These are phyloP conservation scores for Mareca strepera DNA, from an alignment of 2,797 vertebrate species.

Conservation along the genomic window DNA sequence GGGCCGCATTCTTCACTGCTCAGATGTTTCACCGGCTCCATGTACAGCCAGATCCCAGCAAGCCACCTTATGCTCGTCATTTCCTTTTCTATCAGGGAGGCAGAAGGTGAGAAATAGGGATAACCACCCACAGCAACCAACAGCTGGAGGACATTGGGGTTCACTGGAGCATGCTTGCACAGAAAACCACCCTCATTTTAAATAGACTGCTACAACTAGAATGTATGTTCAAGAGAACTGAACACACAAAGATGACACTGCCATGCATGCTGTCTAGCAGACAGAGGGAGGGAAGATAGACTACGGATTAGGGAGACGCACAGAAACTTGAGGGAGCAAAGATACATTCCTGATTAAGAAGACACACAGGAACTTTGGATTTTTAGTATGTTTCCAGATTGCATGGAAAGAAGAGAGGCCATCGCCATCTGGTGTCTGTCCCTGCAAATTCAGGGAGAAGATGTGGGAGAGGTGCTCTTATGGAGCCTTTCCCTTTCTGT, in stretches of 20 bases:
- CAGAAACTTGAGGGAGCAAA: neutral
- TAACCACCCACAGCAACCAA: neutral
- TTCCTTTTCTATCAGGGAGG: neutral
- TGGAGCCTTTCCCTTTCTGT: neutral
- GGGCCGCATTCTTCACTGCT: accelerated
- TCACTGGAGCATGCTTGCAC: neutral
- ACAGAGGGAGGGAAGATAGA: neutral
- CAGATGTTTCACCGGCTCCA: neutral
- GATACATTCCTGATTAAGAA: neutral
- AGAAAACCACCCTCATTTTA: neutral
- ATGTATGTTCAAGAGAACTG: accelerated
- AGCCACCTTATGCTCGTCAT: neutral
- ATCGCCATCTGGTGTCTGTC: neutral
- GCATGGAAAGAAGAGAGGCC: neutral
- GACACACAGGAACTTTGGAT: neutral
- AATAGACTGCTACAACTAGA: neutral
- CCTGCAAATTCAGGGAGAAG: neutral
- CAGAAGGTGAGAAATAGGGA: neutral
- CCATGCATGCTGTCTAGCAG: neutral
- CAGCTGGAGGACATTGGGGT: accelerated
- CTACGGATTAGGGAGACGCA: neutral
- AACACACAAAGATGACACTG: accelerated
- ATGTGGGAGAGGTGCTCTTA: neutral
- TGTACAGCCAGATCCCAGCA: neutral
- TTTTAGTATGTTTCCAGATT: neutral